phyloP scores from a whole-genome alignment of 2,888 invertebrate genomes.

The Physocephala rufipes region DNA sequence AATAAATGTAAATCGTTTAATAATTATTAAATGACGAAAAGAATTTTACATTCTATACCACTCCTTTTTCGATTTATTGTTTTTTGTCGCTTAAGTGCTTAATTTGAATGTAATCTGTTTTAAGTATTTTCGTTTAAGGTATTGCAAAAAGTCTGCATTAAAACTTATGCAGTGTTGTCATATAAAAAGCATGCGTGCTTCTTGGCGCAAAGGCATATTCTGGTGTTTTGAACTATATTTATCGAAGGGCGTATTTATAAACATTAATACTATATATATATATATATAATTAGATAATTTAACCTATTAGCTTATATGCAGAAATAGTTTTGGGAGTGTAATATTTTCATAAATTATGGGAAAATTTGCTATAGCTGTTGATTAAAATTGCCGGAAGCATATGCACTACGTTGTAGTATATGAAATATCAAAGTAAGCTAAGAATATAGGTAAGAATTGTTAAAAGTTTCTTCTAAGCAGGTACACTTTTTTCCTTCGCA shows the following conservation, averaged over 20 bases:
- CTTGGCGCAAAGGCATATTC: constrained; percentile 42
- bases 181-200: constrained; percentile 33
- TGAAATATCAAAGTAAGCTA: no score
- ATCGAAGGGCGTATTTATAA: constrained; percentile 6
- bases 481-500: no score
- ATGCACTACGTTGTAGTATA: no score
- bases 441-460: no score
- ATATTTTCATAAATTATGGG: no score
- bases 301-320: background rate
- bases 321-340: no score
- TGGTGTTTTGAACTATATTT: constrained; percentile 47
- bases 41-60: background rate
- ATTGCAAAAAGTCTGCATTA: constrained; percentile 16
- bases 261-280: no score
- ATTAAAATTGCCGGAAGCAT: no score
- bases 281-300: no score
- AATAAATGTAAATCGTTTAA: constrained; percentile 9
- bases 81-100: constrained; percentile 45
- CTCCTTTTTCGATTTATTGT: background rate
- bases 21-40: constrained; percentile 4
- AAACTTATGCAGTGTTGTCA: constrained; percentile 27
- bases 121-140: background rate
- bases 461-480: no score
- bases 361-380: no score
- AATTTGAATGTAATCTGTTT: constrained; percentile 13